A percentile compares a stretch with the other conserved stretches of the same genome.
Conservation (phyloP, 2,888 invertebrate genomes). For the Melanchra persicariae region DNA sequence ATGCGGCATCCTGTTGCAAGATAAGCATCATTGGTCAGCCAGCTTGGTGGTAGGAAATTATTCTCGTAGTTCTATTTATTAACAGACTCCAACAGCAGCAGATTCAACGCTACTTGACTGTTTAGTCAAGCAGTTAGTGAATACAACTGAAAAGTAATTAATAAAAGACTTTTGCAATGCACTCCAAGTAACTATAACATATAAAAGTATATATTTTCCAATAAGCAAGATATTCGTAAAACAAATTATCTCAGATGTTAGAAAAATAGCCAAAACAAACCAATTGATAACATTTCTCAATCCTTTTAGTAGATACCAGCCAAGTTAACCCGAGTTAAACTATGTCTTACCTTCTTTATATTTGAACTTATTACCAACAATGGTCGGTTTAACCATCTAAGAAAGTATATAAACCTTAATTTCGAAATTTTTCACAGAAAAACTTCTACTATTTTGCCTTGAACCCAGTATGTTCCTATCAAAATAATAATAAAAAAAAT, state of each 20-base stretch:
- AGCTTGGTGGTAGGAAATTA: too few relatives aligned
- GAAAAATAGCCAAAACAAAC: not conserved
- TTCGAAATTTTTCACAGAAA: not conserved
- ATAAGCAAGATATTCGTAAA: not conserved
- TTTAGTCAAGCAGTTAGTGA: too few relatives aligned
- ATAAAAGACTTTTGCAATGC: not conserved
- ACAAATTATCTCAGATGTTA: not conserved
- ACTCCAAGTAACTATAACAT: too few relatives aligned
- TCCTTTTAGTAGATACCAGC: not conserved
- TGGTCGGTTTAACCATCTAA: not conserved
- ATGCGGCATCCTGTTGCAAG: not conserved
- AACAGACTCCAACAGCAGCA: too few relatives aligned
- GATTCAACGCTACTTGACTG: too few relatives aligned
- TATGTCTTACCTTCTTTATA: not conserved
- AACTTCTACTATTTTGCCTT: conserved; percentile 36
- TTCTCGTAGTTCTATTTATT: too few relatives aligned
- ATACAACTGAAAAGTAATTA: not conserved
- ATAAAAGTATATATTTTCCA: not conserved
- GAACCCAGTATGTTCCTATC: conserved; percentile 48
- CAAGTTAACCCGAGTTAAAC: too few relatives aligned
- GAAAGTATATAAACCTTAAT: not conserved
- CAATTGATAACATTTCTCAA: not conserved
- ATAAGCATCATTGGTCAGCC: too few relatives aligned
- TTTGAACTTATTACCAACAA: not conserved
- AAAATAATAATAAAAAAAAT: conserved; percentile 23